Conservation (phyloP, 1,140 invertebrate species). For the Pseudoatta argentina region DNA sequence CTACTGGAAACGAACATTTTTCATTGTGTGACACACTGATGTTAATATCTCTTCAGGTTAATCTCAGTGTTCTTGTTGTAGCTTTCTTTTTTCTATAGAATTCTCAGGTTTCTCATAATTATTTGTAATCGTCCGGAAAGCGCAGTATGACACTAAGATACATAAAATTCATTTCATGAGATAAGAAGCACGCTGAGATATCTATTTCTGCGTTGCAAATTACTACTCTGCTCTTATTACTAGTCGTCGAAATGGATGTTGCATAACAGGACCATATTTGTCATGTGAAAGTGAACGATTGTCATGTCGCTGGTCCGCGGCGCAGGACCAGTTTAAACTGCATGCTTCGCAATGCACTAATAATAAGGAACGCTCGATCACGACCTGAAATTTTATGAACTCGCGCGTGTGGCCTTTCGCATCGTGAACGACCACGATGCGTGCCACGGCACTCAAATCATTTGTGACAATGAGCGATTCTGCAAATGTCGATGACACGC, state of each 20-base stretch:
- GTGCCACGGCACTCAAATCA: slow-evolving; percentile 40
- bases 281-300: slow-evolving; percentile 47
- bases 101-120: not conserved
- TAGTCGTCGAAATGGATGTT: not conserved
- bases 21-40: not conserved
- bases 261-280: slow-evolving; percentile 31
- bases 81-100: slow-evolving; percentile 33
- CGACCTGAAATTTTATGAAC: slow-evolving; percentile 28
- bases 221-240: slow-evolving; percentile 8
- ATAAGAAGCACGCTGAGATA: not conserved
- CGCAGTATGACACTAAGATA: not conserved
- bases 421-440: slow-evolving; percentile 22
- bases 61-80: slow-evolving; percentile 30
- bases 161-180: not conserved
- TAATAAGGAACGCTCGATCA: slow-evolving; percentile 52
- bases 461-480: slow-evolving; percentile 68
- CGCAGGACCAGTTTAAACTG: slow-evolving; percentile 1
- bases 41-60: slow-evolving; percentile 24
- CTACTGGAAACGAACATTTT: slow-evolving; percentile 28
- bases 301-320: slow-evolving; percentile 14
- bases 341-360: slow-evolving; percentile 55
- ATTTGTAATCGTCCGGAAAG: not conserved
- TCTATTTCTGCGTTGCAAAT: too few relatives aligned
- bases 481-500: slow-evolving; percentile 74
- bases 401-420: slow-evolving; percentile 40